Percentiles rank a stretch among this genome's conserved stretches.
Conservation (phyloP, 2,113 vertebrate species). For the Heloderma charlesbogerti region DNA sequence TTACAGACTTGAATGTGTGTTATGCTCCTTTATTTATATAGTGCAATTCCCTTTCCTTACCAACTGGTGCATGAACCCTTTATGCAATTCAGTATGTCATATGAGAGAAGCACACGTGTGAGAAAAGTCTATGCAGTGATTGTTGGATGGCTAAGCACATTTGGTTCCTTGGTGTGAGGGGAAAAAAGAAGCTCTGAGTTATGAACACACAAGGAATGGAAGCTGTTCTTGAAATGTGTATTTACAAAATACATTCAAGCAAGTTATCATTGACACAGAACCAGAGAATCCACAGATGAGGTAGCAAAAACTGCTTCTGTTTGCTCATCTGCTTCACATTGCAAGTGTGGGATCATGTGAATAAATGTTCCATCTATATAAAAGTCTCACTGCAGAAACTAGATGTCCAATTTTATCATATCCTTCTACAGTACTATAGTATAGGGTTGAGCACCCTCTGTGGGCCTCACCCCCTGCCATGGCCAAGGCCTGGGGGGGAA, state of each 20-base stretch:
- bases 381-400: not conserved
- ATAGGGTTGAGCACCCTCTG: too few relatives aligned
- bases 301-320: not conserved
- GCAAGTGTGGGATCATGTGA: not conserved
- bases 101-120: not conserved
- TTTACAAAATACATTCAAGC: not conserved
- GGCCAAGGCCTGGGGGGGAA: too few relatives aligned
- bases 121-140: not conserved
- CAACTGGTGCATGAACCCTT: not conserved
- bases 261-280: not conserved
- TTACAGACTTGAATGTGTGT: not conserved
- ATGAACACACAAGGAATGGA: not conserved
- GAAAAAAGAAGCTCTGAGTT: not conserved
- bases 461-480: too few relatives aligned
- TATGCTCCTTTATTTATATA: not conserved
- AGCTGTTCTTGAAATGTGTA: not conserved
- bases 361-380: not conserved
- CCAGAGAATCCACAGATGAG: not conserved
- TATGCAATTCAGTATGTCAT: conserved; percentile 5
- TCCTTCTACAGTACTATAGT: too few relatives aligned
- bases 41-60: not conserved
- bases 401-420: not conserved
- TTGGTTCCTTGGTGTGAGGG: not conserved
- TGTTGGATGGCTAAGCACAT: not conserved
- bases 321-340: not conserved